These are phyloP conservation scores for Numenius arquata DNA, from an alignment of 2,113 vertebrate genomes.

Conservation along the genomic window DNA sequence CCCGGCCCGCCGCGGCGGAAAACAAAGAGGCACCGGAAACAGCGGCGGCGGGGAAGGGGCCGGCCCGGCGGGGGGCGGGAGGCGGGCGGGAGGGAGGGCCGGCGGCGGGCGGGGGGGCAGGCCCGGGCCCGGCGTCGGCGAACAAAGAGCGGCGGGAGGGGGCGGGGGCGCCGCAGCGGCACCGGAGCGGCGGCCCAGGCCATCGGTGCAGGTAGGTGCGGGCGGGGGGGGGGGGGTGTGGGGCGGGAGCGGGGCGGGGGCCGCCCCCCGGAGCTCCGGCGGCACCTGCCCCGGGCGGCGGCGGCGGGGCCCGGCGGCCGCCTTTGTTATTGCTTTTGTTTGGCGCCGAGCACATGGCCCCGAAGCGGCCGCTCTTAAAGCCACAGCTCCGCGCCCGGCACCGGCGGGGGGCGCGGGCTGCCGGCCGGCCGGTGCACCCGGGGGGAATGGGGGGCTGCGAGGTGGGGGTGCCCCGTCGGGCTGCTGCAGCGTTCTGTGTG, in stretches of 20 bases:
- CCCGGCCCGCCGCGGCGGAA: not conserved
- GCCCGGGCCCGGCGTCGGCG: not conserved
- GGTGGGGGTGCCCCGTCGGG: not conserved
- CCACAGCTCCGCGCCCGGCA: not conserved
- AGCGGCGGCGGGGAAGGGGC: not conserved
- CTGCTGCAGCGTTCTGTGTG: not conserved
- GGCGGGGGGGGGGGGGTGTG: no score
- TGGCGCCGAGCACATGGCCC: slow-evolving; percentile 41
- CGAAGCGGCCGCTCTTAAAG: slow-evolving; percentile 47
- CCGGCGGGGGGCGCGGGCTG: not conserved
- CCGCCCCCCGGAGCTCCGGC: not conserved
- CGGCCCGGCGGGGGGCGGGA: not conserved
- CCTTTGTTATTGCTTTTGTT: slow-evolving; percentile 57
- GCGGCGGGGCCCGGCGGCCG: not conserved
- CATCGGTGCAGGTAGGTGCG: not conserved
- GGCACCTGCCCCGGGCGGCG: not conserved
- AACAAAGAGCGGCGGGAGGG: not conserved
- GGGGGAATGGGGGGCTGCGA: not conserved
- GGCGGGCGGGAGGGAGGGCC: not conserved
- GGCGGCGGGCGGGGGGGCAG: not conserved
- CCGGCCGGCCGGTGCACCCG: not conserved
- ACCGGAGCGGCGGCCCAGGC: slow-evolving; percentile 68
- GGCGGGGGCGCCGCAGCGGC: not conserved
- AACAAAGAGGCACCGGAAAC: not conserved
- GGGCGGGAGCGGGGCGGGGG: not conserved